Evolutionary conservation across 2,888 invertebrate genomes (phyloP).

Genomic region (Drosophila acutilabella): DNA sequence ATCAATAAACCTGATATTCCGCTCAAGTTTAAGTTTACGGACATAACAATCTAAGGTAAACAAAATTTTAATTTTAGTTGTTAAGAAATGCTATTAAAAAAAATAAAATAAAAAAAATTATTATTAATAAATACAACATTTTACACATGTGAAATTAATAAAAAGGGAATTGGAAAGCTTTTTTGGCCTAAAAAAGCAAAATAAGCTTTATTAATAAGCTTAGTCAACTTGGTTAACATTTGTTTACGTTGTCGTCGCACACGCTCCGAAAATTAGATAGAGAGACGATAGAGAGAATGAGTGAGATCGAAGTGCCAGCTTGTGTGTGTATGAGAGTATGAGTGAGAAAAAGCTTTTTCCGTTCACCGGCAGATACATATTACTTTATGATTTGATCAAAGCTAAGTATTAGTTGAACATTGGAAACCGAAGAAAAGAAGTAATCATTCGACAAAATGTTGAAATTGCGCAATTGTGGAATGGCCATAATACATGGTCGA

Average conservation of each 20-base stretch:
- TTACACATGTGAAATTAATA: neutral
- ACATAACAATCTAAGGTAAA: slow-evolving; percentile 59
- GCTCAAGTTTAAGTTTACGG: slow-evolving; percentile 83
- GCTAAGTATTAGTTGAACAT: slow-evolving; percentile 19
- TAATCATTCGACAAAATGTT: slow-evolving; percentile 31
- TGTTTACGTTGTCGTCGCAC: slow-evolving; percentile 1
- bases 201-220: neutral
- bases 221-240: slow-evolving; percentile 3
- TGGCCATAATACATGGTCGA: slow-evolving; percentile 9
- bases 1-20: slow-evolving; percentile 83
- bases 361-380: neutral
- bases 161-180: neutral
- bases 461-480: slow-evolving; percentile 13
- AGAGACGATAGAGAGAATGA: neutral
- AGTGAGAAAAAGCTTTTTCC: neutral
- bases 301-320: neutral
- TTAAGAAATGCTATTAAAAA: neutral
- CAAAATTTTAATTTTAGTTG: neutral
- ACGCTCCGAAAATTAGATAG: neutral
- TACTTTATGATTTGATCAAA: slow-evolving; percentile 1
- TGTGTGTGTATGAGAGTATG: neutral
- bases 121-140: neutral
- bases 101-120: neutral
- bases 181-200: neutral
- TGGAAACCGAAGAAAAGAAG: slow-evolving; percentile 3